These are phyloP conservation scores for Anarrhichthys ocellatus DNA, from an alignment of 2,113 vertebrate genomes.

Conservation along the genomic window DNA sequence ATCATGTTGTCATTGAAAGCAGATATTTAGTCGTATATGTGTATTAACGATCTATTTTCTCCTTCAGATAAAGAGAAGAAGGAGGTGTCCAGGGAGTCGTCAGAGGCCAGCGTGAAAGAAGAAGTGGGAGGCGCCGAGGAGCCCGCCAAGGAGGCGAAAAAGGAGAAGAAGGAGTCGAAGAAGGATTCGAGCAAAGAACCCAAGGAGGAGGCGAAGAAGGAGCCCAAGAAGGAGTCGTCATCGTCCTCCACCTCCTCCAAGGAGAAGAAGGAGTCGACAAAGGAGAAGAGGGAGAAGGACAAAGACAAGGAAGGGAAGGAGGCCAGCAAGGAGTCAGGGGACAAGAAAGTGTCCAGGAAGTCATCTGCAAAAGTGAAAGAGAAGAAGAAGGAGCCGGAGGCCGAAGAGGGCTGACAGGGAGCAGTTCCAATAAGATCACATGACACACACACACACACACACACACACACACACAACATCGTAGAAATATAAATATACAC, in stretches of 20 bases:
- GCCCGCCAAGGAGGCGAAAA: conserved; percentile 57
- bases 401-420: conserved; percentile 67
- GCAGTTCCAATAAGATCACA: conserved; percentile 1
- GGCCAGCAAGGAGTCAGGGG: conserved; percentile 57
- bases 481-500: conserved; percentile 34
- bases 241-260: conserved; percentile 61
- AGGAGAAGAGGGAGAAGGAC: conserved; percentile 76
- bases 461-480: not conserved
- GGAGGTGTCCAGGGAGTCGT: conserved; percentile 47
- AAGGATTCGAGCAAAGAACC: conserved; percentile 70
- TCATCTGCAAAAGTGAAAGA: conserved; percentile 79
- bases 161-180: conserved; percentile 67
- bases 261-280: conserved; percentile 67
- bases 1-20: not conserved
- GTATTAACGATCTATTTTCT: not conserved
- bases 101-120: conserved; percentile 42
- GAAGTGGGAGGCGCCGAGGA: conserved; percentile 42
- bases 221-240: conserved; percentile 65
- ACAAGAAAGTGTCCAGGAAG: conserved; percentile 78
- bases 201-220: conserved; percentile 69
- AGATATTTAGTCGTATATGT: not conserved
- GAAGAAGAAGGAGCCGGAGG: conserved; percentile 79
- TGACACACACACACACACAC: conserved; percentile 21
- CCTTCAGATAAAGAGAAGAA: conserved; percentile 73
- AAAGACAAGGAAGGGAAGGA: conserved; percentile 77